Base-by-base conservation (phyloP, 2,888 invertebrate genomes). In the Xestoiulus laeticollis region DNA sequence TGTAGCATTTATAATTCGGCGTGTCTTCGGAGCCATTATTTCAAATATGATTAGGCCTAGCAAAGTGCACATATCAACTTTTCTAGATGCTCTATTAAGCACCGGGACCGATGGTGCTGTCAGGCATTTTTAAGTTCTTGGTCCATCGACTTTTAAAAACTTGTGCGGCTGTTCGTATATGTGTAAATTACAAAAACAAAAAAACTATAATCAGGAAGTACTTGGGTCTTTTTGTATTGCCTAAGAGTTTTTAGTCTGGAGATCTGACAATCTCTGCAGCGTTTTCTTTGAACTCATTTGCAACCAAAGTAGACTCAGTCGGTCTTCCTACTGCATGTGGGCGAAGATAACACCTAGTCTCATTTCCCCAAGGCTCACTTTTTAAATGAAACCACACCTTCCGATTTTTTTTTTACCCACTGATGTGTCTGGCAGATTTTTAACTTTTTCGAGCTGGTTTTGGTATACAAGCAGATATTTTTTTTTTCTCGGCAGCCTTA, bases 81-180 rank as follows among this genome's bases (percentile, higher is more conserved):
- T 68, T 68, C 68, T 68, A 68, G 68, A 68, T 68, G 68, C 68
- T 68, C 68, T 68, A 68, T 68, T 26, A 68, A 68, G 68, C 68
- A 68, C 26, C 68, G 68, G 38, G 6, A 68, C 68, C 26, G 68
- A 10, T 26, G 10, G 68, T 26, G 22, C 26, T 26, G 10, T 68
- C 26, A 0, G 8, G 26, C 68, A 26, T 68, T 68, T 68, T 68
- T 68, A 6, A 68, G 12, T 68, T 68, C 68, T 68, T 68, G 68
- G 68, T 68, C 68, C 68, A 68, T 68, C 68, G 68, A 68, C 26
- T 68, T 26, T 26, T 26, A 59, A 48, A 48, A 3, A 68, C 68
- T 26, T 68, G n/a, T n/a, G n/a, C n/a, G n/a, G n/a, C n/a, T 26
- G 68, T 68, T 22, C 26, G 59, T 6, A 16, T 59, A 22, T 59